Evolutionary conservation across 2,113 vertebrate species (phyloP), one percentile per base, ranked within the genome.

Genomic region (Oplegnathus fasciatus): DNA sequence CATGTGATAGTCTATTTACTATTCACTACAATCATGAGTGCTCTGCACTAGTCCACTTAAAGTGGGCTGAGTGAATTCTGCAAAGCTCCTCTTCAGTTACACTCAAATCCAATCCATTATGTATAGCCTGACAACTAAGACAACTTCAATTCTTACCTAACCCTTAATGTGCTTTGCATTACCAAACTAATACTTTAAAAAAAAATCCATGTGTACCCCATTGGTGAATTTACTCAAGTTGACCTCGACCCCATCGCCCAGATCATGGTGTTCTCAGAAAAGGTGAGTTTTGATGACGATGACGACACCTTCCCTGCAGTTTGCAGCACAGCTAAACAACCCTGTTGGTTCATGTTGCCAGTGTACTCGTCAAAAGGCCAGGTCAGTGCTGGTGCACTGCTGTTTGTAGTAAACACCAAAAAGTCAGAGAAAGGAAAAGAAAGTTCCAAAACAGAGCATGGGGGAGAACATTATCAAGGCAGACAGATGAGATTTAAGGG

Each of bases 361-460:
- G 74, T 89, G 91, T 90, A 71, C 78, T 86, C 46, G 75, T 62
- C 61, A 64, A 90, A 89, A 88, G 86, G 88, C 79, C 78, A 75
- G 81, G 88, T 85, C 58, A 82, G 75, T 89, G 85, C 80, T 82
- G 90, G 91, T 84, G 92, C 72, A 37, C n/a, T 2, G 57, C 48
- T 96, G 94, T 96, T 96, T 95, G 86, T 77, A 90, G 92, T 94
- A 94, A 95, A 96, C 94, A 96, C 15, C 10, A 30, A 81, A 80
- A 87, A 88, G 86, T 76, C 73, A 64, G 34, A 77, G 69, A 81
- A 75, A 86, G 73, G 76, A 83, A 82, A 90, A 77, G 42, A 88
- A 90, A 72, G 86, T 95, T 94, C 93, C 93, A 94, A 83, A 91
- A 92, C 91, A 95, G 17, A 74, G 28, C 67, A 80, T 75, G 74